These are phyloP conservation scores for Aradus depressus DNA, from an alignment of 2,888 invertebrate species.

Conservation along the genomic window DNA sequence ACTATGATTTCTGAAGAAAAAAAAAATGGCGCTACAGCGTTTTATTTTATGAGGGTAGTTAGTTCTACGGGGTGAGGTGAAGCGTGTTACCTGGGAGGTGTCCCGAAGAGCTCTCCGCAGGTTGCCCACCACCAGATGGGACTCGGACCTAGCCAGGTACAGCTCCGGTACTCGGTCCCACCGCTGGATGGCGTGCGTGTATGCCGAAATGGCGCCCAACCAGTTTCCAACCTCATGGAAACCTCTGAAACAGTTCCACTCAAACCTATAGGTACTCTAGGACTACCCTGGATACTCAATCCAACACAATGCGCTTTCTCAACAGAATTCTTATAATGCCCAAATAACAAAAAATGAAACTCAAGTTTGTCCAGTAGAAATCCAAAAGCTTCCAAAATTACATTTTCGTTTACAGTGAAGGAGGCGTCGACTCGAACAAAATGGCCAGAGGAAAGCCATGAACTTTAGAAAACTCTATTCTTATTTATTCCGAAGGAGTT, in stretches of 20 bases:
- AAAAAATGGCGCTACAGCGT: background rate
- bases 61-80: no score
- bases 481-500: no score
- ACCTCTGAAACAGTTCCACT: no score
- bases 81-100: slow-evolving; percentile 41
- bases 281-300: no score
- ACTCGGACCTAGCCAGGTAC: slow-evolving; percentile 64
- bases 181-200: slow-evolving; percentile 62
- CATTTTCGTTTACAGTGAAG: no score
- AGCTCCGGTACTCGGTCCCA: slow-evolving; percentile 60
- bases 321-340: background rate
- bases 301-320: no score
- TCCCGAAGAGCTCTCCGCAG: slow-evolving; percentile 56
- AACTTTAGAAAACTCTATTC: no score
- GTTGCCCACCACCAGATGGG: slow-evolving; percentile 67
- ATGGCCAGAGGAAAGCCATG: no score
- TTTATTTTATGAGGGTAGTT: no score
- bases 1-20: background rate
- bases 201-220: slow-evolving; percentile 70
- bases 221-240: slow-evolving; percentile 65
- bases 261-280: no score
- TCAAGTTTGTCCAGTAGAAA: background rate
- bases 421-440: no score
- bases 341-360: slow-evolving; percentile 5
- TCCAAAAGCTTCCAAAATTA: background rate